Evolutionary conservation across 2,888 invertebrate species (phyloP), one percentile per base, ranked within the genome.

Genomic region (Melitaea athalia): DNA sequence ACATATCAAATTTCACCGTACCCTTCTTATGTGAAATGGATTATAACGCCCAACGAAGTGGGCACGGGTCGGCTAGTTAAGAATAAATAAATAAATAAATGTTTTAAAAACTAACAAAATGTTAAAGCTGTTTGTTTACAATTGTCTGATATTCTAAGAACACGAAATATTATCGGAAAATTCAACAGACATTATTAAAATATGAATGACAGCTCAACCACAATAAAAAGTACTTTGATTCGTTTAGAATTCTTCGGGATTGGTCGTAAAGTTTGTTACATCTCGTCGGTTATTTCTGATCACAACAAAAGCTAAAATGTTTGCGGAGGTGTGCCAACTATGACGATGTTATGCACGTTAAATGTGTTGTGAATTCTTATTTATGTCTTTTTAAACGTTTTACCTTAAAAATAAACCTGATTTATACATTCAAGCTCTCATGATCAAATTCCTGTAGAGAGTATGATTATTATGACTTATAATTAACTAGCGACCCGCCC

Each of bases 271-370:
- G 63, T 59, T 69, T 67, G 68, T 49, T 70, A 70, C 65, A 67
- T 67, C 67, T 63, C 24, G 42, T 43, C 31, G 33, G 69, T 47
- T 74, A 69, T 74, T 74, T 70, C 53, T 69, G 69, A 59, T 69
- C 67, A 62, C 60, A 67, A 67, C 72, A 65, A 61, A 67, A 70
- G 59, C 55, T 61, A 49, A 63, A 50, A 67, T 63, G 70, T 64
- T 74, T 60, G 63, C 63, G 63, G 38, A 69, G 65, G 47, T 59
- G 67, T 74, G 70, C 73, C 72, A 74, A 72, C 65, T 55, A 63
- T 70, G 57, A 55, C 49, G 43, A 57, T 65, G 65, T 55, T 61
- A 69, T 66, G 55, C 42, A 61, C 53, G 61, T 61, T 72, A 73
- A 75, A 75, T 74, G 33, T 55, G 71, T 68, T 69, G 59, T 38